A percentile compares a stretch with the other conserved stretches of the same genome.
Evolutionary conservation across 2,797 vertebrate species (phyloP).

Genomic region (Apogon hyalosoma): DNA sequence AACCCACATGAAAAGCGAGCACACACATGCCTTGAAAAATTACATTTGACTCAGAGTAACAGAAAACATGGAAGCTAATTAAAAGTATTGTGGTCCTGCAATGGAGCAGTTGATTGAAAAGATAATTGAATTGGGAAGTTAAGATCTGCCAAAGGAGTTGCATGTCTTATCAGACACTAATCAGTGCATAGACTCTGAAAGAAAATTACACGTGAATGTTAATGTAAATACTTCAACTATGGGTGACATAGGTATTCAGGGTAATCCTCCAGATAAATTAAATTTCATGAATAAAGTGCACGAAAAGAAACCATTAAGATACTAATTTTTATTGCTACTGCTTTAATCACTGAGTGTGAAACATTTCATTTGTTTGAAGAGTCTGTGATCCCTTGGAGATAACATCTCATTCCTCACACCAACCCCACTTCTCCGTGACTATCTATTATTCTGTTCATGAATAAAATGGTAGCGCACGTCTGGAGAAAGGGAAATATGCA

Average conservation of each 20-base stretch:
- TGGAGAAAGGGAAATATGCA: conserved; percentile 27
- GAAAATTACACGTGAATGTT: conserved; percentile 47
- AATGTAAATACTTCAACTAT: conserved; percentile 26
- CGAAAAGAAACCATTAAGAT: conserved; percentile 11
- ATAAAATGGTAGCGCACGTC: conserved; percentile 26
- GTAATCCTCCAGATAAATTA: conserved; percentile 43
- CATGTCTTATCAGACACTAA: conserved; percentile 43
- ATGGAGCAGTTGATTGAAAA: conserved; percentile 76
- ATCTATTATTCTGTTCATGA: conserved; percentile 41
- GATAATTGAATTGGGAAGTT: conserved; percentile 76
- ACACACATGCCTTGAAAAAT: conserved; percentile 42
- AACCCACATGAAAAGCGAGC: conserved; percentile 1
- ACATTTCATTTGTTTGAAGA: conserved; percentile 60
- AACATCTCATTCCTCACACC: conserved; percentile 21
- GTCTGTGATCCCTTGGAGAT: conserved; percentile 50
- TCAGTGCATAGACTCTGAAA: conserved; percentile 23
- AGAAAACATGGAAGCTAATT: conserved; percentile 65
- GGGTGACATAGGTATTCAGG: conserved; percentile 20
- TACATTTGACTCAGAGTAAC: conserved; percentile 42
- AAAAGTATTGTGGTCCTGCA: conserved; percentile 52
- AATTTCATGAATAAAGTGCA: neutral
- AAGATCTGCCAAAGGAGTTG: conserved; percentile 68
- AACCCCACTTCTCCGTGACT: conserved; percentile 22
- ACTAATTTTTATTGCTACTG: conserved; percentile 13
- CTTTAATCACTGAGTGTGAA: neutral